Evolutionary conservation across 2,113 vertebrate species (phyloP).

Genomic region (Eolophus roseicapilla): DNA sequence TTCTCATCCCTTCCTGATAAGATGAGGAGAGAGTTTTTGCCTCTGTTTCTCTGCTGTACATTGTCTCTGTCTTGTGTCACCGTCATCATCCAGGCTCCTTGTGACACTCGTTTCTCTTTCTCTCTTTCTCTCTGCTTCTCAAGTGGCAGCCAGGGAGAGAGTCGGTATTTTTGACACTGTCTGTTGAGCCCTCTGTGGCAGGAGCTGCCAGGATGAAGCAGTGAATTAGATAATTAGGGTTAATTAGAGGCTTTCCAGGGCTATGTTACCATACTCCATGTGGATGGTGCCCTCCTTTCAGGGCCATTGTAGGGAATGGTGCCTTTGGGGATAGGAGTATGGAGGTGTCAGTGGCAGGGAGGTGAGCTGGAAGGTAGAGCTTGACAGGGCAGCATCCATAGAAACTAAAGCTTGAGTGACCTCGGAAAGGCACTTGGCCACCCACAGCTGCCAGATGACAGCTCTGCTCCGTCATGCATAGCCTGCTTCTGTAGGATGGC

Average conservation of each 20-base stretch:
- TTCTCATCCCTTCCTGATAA: neutral
- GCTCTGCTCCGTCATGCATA: neutral
- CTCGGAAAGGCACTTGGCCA: neutral
- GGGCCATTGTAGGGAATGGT: neutral
- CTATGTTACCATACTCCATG: neutral
- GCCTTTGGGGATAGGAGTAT: neutral
- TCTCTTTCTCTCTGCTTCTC: neutral
- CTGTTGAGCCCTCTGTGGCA: constrained; percentile 27
- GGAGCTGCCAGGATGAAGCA: constrained; percentile 10
- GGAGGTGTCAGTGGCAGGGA: neutral
- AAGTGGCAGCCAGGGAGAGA: constrained; percentile 27
- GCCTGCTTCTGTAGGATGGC: neutral
- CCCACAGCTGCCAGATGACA: neutral
- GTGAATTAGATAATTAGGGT: constrained; percentile 45
- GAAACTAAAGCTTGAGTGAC: neutral
- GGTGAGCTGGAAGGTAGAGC: neutral
- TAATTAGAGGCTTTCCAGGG: constrained; percentile 51
- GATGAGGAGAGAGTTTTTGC: neutral
- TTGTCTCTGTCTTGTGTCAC: neutral
- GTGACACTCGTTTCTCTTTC: neutral
- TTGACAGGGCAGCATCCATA: neutral
- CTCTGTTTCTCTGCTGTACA: neutral
- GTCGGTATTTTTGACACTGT: constrained; percentile 44
- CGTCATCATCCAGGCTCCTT: neutral
- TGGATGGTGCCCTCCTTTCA: neutral